Percentiles rank a stretch among this genome's conserved stretches.
phyloP scores from a whole-genome alignment of 2,888 invertebrate species.

The Amblyteles armatorius region DNA sequence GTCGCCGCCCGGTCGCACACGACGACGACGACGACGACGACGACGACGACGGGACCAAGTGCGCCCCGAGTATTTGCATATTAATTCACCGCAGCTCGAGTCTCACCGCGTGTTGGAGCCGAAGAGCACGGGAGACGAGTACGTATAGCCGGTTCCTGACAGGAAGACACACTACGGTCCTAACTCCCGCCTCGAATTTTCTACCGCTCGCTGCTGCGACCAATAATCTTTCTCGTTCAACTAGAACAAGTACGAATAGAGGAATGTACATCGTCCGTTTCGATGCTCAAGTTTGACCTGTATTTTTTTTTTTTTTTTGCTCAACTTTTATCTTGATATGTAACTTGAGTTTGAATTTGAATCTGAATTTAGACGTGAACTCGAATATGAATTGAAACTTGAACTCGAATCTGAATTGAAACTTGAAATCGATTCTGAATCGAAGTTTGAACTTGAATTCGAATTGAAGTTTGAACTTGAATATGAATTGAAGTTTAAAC shows the following conservation, averaged over 20 bases:
- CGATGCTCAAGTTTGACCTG: background rate
- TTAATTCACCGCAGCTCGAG: constrained; percentile 73
- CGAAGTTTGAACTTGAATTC: no score
- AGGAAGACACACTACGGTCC: constrained; percentile 39
- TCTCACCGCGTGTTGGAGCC: constrained; percentile 37
- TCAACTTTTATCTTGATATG: no score
- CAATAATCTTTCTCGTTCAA: constrained; percentile 19
- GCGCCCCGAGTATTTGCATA: constrained; percentile 75
- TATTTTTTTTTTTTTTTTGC: background rate
- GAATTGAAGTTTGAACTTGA: no score
- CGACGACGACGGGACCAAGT: constrained; percentile 54
- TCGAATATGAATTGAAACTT: no score
- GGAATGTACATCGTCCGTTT: background rate
- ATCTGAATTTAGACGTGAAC: no score
- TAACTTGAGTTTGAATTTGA: no score
- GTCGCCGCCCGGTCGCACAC: constrained; percentile 52
- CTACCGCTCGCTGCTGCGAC: constrained; percentile 5
- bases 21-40: constrained; percentile 40
- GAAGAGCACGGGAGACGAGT: constrained; percentile 49
- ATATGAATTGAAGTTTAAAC: no score
- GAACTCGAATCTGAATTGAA: background rate
- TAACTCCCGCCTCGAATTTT: constrained; percentile 37
- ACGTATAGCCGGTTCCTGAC: constrained; percentile 24
- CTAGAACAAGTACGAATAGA: background rate
- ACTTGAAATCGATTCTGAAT: background rate